Evolutionary conservation across 1,140 invertebrate species (phyloP).

Genomic region (Dolichoris vasculosae): DNA sequence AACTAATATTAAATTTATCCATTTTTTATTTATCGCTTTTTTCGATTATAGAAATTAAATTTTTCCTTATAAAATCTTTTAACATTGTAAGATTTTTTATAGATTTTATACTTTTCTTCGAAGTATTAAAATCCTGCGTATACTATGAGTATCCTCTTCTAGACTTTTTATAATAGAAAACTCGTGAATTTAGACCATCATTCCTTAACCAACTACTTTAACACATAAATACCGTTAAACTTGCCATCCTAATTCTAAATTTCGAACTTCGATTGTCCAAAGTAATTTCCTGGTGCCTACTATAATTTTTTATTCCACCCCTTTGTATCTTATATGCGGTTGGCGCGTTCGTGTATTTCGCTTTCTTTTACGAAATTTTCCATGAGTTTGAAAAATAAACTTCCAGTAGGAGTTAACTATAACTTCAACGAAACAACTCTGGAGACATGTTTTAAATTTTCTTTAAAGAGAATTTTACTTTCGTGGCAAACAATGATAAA

Average conservation of each 20-base stretch:
- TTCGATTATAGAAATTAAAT: too few species aligned
- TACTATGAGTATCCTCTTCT: not conserved
- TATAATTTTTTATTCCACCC: constrained; percentile 4
- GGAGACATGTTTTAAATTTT: not conserved
- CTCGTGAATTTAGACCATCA: not conserved
- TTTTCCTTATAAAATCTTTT: too few species aligned
- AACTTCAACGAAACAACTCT: not conserved
- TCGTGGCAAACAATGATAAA: not conserved
- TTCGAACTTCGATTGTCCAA: not conserved
- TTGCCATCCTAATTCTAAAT: not conserved
- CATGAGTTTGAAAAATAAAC: not conserved
- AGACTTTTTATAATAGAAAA: not conserved
- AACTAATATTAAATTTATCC: not conserved
- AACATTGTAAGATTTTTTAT: too few species aligned
- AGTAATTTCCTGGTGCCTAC: not conserved
- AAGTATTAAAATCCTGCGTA: too few species aligned
- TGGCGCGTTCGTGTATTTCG: not conserved
- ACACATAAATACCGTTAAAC: not conserved
- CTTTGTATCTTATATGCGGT: not conserved
- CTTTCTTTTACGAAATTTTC: not conserved
- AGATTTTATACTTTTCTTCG: too few species aligned
- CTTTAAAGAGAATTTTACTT: not conserved
- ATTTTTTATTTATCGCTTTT: too few species aligned
- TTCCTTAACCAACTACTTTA: not conserved
- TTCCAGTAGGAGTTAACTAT: not conserved